Percentiles rank a stretch among this genome's conserved stretches.
Conservation (phyloP, 2,113 vertebrate species). For the Oceanites oceanicus region DNA sequence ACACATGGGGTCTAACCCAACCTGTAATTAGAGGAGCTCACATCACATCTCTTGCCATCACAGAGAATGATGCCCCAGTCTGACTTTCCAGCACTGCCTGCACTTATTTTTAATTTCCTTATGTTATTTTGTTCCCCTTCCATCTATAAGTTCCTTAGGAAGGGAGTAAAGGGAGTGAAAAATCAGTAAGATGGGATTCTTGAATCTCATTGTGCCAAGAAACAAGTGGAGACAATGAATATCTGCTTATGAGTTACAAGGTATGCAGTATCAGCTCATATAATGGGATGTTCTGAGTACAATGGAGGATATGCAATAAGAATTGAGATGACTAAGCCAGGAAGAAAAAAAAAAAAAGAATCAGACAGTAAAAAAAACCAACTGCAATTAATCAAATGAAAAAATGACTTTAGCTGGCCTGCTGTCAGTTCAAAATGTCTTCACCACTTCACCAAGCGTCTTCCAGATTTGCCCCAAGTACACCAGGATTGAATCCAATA, state of each 20-base stretch:
- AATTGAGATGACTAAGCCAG: neutral
- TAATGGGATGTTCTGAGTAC: slow-evolving; percentile 12
- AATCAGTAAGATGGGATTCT: neutral
- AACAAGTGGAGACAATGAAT: neutral
- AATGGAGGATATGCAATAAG: neutral
- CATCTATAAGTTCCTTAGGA: neutral
- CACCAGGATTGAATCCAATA: neutral
- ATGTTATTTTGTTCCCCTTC: neutral
- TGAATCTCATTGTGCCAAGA: neutral
- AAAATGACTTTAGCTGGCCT: neutral
- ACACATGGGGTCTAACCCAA: neutral
- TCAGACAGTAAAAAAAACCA: neutral
- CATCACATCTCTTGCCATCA: neutral
- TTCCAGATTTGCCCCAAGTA: neutral
- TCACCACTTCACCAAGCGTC: neutral
- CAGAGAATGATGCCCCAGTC: neutral
- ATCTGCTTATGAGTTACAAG: slow-evolving; percentile 12
- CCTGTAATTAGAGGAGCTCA: neutral
- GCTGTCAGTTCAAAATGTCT: neutral
- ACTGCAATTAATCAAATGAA: neutral
- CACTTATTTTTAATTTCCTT: neutral
- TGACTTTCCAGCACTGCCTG: neutral
- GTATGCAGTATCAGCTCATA: neutral
- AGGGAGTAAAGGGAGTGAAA: neutral
- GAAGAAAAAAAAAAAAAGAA: neutral